A percentile compares a stretch with the other conserved stretches of the same genome.
Conservation (phyloP, 2,888 invertebrate genomes). For the Polietes domitor region DNA sequence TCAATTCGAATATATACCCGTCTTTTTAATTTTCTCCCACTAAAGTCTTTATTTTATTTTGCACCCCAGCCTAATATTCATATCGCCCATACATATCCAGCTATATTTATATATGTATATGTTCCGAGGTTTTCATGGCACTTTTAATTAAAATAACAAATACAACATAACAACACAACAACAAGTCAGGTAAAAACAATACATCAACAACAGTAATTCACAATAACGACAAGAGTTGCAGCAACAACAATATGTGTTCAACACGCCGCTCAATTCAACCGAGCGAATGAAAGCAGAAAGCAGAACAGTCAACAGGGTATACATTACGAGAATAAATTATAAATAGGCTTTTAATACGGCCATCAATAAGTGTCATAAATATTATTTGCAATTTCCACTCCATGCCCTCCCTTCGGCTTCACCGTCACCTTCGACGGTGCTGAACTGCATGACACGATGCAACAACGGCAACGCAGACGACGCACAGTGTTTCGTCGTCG, state of each 20-base stretch:
- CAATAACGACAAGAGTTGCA: not conserved
- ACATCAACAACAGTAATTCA: not conserved
- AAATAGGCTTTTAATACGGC: constrained; percentile 17
- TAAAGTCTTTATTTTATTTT: no score
- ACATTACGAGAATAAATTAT: constrained; percentile 2
- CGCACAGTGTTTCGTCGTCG: no score
- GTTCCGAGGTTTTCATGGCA: not conserved
- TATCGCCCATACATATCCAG: no score
- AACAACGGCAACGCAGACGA: not conserved
- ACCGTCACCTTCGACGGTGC: no score
- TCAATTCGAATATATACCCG: no score
- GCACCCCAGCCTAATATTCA: no score
- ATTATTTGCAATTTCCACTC: not conserved
- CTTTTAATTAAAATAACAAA: constrained; percentile 8
- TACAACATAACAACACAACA: not conserved
- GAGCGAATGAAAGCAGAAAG: not conserved
- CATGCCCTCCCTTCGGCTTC: not conserved
- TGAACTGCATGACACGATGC: not conserved
- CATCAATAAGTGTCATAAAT: constrained; percentile 36
- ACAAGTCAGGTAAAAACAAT: not conserved
- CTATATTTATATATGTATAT: no score
- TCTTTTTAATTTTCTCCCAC: no score
- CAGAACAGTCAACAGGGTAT: not conserved
- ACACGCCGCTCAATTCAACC: not conserved
- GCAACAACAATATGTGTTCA: not conserved